phyloP scores from a whole-genome alignment of 2,888 invertebrate genomes.

The Drosophila cyrtoloma region DNA sequence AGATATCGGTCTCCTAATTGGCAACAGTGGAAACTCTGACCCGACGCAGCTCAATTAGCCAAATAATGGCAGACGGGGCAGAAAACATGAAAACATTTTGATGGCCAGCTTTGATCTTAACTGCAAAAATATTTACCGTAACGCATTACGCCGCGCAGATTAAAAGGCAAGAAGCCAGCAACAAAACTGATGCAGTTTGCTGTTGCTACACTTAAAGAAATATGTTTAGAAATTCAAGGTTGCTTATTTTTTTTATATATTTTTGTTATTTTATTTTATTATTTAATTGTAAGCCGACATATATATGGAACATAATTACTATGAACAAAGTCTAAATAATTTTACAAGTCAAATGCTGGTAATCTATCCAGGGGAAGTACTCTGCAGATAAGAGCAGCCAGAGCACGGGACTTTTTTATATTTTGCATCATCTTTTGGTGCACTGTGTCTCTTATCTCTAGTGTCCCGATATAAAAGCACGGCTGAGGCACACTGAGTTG shows the following conservation, averaged over 20 bases:
- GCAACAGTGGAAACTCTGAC: constrained; percentile 38
- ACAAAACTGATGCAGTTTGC: constrained; percentile 23
- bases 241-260: neutral
- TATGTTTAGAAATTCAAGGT: too few species aligned
- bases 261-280: neutral
- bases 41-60: constrained; percentile 68
- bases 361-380: constrained; percentile 40
- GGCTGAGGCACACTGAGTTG: constrained; percentile 6
- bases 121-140: constrained; percentile 80
- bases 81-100: constrained; percentile 57
- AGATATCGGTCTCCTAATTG: constrained; percentile 40
- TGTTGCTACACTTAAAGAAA: constrained; percentile 3
- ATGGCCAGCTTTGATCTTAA: constrained; percentile 72
- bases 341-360: neutral
- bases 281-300: neutral
- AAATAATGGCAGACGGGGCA: constrained; percentile 44
- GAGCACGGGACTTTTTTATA: constrained; percentile 4
- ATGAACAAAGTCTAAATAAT: constrained; percentile 7
- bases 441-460: neutral
- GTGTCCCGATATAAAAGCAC: constrained; percentile 40
- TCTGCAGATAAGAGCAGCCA: constrained; percentile 27
- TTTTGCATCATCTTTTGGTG: neutral
- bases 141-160: constrained; percentile 72
- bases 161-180: constrained; percentile 64
- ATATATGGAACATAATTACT: neutral